A percentile compares a stretch with the other conserved stretches of the same genome.
Conservation (phyloP, 2,113 vertebrate species). For the Ursus arctos region DNA sequence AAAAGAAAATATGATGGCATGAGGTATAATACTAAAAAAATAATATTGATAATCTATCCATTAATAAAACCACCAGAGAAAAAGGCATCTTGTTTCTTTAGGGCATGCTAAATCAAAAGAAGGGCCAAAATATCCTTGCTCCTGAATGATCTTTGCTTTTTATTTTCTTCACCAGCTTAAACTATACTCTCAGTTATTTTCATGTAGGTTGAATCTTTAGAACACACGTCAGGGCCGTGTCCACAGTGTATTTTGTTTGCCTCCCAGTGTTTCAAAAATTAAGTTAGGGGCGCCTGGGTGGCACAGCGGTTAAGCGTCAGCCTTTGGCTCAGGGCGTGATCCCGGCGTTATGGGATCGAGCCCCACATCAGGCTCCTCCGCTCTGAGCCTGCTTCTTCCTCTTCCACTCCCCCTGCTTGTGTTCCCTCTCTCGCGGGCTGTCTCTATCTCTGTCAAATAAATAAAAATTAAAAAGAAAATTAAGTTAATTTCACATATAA, state of each 20-base stretch:
- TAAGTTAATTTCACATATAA: slow-evolving; percentile 24
- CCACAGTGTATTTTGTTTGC: neutral
- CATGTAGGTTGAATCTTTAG: neutral
- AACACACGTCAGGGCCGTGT: neutral
- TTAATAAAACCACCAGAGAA: neutral
- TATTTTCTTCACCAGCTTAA: neutral
- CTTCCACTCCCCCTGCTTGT: too few species aligned
- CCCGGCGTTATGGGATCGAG: too few species aligned
- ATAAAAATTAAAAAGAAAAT: neutral
- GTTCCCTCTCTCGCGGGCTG: too few species aligned
- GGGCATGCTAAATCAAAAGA: neutral
- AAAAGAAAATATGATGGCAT: neutral
- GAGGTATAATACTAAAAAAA: neutral
- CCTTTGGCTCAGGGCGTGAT: too few species aligned
- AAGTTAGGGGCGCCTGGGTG: neutral
- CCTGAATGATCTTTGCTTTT: neutral
- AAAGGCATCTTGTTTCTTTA: neutral
- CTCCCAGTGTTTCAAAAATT: neutral
- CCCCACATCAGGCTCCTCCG: too few species aligned
- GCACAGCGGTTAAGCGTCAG: too few species aligned
- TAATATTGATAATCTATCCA: neutral
- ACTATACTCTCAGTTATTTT: neutral
- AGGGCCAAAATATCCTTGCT: neutral
- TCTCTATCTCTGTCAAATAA: too few species aligned
- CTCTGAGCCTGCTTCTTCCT: too few species aligned